Percentiles rank a stretch among this genome's conserved stretches.
Conservation (phyloP, 2,888 invertebrate species). For the Acrobasis consociella region DNA sequence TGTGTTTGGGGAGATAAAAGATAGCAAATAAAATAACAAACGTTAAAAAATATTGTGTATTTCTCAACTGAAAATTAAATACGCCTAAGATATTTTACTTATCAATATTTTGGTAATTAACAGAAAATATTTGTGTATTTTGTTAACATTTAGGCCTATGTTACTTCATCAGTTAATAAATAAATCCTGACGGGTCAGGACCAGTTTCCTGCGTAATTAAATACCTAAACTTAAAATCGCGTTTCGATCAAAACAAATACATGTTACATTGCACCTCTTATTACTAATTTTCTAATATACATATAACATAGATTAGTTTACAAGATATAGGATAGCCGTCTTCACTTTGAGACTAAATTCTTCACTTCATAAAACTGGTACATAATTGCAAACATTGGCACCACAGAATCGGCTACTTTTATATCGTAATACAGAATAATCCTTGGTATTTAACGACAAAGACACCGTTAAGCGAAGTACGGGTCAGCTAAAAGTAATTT, state of each 20-base stretch:
- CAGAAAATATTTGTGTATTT: slow-evolving; percentile 61
- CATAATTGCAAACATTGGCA: slow-evolving; percentile 28
- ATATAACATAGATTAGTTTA: slow-evolving; percentile 61
- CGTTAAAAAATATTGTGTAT: slow-evolving; percentile 76
- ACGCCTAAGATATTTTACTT: slow-evolving; percentile 73
- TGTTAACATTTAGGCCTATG: slow-evolving; percentile 67
- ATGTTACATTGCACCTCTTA: slow-evolving; percentile 70
- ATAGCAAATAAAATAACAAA: slow-evolving; percentile 17
- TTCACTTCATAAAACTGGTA: slow-evolving; percentile 35
- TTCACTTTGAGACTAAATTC: slow-evolving; percentile 24
- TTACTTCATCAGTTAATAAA: slow-evolving; percentile 37
- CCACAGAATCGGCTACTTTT: slow-evolving; percentile 28
- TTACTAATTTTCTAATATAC: slow-evolving; percentile 71
- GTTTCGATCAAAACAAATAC: slow-evolving; percentile 55
- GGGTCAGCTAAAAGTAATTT: no score
- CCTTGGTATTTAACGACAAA: no score
- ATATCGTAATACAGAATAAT: no score
- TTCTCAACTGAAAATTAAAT: slow-evolving; percentile 81
- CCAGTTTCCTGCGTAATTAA: slow-evolving; percentile 35
- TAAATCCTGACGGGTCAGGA: slow-evolving; percentile 26
- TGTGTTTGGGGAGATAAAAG: not conserved
- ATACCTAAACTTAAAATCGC: slow-evolving; percentile 47
- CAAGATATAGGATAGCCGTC: slow-evolving; percentile 35
- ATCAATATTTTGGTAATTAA: slow-evolving; percentile 70
- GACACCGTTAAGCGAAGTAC: no score